Conservation (phyloP, 1,140 invertebrate species). For the Penaeus japonicus region DNA sequence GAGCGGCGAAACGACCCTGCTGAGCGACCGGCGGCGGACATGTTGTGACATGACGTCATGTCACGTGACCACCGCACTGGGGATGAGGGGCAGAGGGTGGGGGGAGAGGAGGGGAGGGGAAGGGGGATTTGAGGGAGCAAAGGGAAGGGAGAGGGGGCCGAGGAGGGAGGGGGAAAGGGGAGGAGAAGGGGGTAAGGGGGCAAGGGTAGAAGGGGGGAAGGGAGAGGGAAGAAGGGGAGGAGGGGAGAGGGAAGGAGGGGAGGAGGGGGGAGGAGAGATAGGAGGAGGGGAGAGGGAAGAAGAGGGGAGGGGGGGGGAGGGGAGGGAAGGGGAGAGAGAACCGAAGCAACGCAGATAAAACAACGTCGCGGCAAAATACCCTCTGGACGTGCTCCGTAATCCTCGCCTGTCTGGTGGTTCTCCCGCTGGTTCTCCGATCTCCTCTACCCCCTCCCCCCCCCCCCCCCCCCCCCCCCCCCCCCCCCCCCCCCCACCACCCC, state of each 20-base stretch:
- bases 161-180: not conserved
- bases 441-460: not conserved
- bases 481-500: no score
- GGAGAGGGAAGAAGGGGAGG: not conserved
- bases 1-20: not conserved
- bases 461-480: not conserved
- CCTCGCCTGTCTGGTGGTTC: not conserved
- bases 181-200: not conserved
- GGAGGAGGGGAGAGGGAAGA: not conserved
- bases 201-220: not conserved
- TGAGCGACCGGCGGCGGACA: not conserved
- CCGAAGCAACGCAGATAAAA: conserved; percentile 43
- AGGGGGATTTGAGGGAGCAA: no score
- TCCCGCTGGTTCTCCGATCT: no score
- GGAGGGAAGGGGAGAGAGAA: conserved; percentile 4
- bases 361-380: conserved; percentile 41
- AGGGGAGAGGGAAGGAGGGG: no score
- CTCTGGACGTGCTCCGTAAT: conserved; percentile 16
- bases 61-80: no score
- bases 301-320: not conserved
- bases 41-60: no score
- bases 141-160: not conserved
- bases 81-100: not conserved
- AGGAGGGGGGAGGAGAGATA: not conserved
- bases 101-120: no score